A percentile compares a stretch with the other conserved stretches of the same genome.
Conservation (phyloP, 2,113 vertebrate species). For the Pantherophis guttatus region DNA sequence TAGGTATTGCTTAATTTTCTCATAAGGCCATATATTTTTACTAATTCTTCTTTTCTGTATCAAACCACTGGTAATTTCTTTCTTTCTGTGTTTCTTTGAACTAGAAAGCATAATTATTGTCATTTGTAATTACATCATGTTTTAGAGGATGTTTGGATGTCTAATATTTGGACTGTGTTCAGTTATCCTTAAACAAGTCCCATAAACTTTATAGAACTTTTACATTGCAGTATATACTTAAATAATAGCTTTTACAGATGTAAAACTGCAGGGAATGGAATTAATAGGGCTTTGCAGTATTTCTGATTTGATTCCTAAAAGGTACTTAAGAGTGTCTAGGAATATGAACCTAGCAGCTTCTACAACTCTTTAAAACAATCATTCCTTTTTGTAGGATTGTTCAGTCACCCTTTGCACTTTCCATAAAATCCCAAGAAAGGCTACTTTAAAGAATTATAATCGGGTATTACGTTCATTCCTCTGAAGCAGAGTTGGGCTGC, state of each 20-base stretch:
- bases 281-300: neutral
- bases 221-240: neutral
- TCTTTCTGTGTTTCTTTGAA: neutral
- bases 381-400: neutral
- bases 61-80: neutral
- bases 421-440: neutral
- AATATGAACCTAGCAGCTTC: neutral
- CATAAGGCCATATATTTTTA: conserved; percentile 1
- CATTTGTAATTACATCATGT: neutral
- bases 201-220: neutral
- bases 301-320: neutral
- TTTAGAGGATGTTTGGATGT: neutral
- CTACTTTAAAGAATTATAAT: neutral
- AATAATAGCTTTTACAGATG: neutral
- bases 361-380: neutral
- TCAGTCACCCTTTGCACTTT: neutral
- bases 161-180: neutral
- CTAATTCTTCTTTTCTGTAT: conserved; percentile 13
- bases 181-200: neutral
- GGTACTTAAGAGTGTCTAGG: neutral
- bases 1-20: conserved; percentile 53
- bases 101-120: neutral
- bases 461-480: neutral
- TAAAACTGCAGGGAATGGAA: neutral
- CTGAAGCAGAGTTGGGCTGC: too few species aligned